A percentile compares a stretch with the other conserved stretches of the same genome.
These are phyloP conservation scores for Mastigias papua DNA, from an alignment of 30 jellyfish, hydroid and myxozoan genomes.

Conservation along the genomic window DNA sequence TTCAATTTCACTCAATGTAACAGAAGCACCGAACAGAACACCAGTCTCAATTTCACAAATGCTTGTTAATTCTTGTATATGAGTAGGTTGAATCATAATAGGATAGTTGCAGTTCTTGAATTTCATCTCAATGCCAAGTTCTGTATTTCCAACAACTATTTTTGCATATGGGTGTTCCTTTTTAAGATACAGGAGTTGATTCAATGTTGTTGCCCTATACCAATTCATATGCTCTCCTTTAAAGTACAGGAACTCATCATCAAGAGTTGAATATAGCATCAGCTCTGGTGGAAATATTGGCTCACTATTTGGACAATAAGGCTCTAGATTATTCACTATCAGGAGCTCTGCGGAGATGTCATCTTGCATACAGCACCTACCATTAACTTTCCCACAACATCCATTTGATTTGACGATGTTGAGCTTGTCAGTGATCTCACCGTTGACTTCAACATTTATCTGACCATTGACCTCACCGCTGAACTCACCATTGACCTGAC, in stretches of 20 bases:
- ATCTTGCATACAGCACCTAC: constrained; percentile 55
- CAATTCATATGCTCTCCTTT: constrained; percentile 15
- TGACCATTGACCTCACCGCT: constrained; percentile 11
- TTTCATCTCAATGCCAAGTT: constrained; percentile 42
- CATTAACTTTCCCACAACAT: constrained; percentile 36
- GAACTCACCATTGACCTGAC: constrained; percentile 18
- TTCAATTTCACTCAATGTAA: constrained; percentile 34
- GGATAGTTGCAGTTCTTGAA: constrained; percentile 44
- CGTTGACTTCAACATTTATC: not conserved
- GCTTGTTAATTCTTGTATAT: constrained; percentile 19
- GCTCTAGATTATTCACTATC: not conserved
- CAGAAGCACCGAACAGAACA: constrained; percentile 29
- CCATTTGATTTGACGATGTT: constrained; percentile 5
- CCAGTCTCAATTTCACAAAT: constrained; percentile 18
- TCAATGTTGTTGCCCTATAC: constrained; percentile 33
- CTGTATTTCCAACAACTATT: constrained; percentile 53
- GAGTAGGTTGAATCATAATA: constrained; percentile 40
- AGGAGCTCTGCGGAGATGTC: not conserved
- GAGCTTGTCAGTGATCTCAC: constrained; percentile 15
- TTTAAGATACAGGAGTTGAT: constrained; percentile 2
- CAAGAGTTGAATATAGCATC: constrained; percentile 32
- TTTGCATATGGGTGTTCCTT: constrained; percentile 44
- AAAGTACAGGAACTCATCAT: constrained; percentile 32
- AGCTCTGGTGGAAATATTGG: constrained; percentile 70
- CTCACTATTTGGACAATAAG: constrained; percentile 30